phyloP scores from a whole-genome alignment of 2,797 vertebrate genomes.

The Spinus pinus region DNA sequence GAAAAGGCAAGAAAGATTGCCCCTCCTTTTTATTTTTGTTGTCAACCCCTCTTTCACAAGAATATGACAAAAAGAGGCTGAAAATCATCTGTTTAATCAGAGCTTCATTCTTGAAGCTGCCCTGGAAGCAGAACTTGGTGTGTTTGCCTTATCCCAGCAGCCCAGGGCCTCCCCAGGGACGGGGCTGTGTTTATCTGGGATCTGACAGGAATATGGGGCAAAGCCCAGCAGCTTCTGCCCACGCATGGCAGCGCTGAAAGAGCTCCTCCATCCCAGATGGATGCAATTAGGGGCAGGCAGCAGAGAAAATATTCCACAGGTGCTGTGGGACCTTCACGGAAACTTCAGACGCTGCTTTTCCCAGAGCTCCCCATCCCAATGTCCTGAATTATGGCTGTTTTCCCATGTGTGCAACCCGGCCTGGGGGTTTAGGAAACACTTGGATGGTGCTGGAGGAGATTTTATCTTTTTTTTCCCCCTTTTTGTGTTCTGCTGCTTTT shows the following conservation, averaged over 20 bases:
- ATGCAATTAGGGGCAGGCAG: constrained; percentile 15
- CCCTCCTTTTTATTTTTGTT: neutral
- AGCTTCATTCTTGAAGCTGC: neutral
- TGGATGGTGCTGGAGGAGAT: neutral
- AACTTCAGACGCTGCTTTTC: neutral
- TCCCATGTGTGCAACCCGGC: accelerated
- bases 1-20: neutral
- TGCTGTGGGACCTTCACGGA: neutral
- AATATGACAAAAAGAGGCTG: neutral
- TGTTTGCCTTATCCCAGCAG: neutral
- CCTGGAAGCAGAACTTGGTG: accelerated
- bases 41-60: neutral
- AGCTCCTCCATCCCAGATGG: neutral
- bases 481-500: neutral
- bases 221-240: neutral
- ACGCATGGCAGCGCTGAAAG: neutral
- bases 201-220: neutral
- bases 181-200: neutral
- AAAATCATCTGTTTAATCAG: neutral
- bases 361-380: neutral
- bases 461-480: neutral
- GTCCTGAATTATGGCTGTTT: neutral
- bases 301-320: constrained; percentile 11
- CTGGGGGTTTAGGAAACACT: neutral
- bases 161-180: neutral